Evolutionary conservation across 2,113 vertebrate genomes (phyloP).

Genomic region (Bagarius yarrelli): DNA sequence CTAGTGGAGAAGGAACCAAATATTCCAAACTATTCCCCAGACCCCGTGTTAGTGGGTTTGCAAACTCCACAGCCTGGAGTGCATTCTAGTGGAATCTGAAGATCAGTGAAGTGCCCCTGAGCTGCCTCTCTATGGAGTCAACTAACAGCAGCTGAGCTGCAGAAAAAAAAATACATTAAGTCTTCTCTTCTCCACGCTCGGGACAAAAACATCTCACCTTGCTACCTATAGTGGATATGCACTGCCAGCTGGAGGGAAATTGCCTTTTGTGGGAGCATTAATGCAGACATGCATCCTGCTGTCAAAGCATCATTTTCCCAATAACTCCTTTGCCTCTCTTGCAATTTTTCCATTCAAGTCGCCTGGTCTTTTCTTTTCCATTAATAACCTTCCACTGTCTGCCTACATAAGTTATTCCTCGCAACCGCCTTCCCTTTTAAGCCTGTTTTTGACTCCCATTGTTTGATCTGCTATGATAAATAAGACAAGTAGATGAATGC

Average conservation of each 20-base stretch:
- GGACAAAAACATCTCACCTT: constrained; percentile 69
- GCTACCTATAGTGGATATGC: constrained; percentile 66
- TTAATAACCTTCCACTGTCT: constrained; percentile 71
- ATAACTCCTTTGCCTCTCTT: constrained; percentile 58
- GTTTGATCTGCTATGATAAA: constrained; percentile 81
- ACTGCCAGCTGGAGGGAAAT: constrained; percentile 68
- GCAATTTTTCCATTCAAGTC: constrained; percentile 28
- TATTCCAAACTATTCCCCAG: constrained; percentile 60
- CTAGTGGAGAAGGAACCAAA: constrained; percentile 64
- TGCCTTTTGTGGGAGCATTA: constrained; percentile 74
- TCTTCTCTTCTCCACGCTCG: constrained; percentile 49
- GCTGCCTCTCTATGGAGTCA: constrained; percentile 58
- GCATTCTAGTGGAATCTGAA: constrained; percentile 69
- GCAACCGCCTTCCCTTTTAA: constrained; percentile 68
- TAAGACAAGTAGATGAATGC: constrained; percentile 77
- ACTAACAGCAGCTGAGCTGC: constrained; percentile 49
- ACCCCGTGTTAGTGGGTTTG: constrained; percentile 69
- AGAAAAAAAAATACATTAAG: constrained; percentile 64
- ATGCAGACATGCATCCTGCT: constrained; percentile 74
- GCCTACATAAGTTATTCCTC: constrained; percentile 71
- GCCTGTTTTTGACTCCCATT: constrained; percentile 78
- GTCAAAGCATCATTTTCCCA: constrained; percentile 68
- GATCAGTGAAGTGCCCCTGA: constrained; percentile 70
- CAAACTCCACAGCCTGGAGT: constrained; percentile 70
- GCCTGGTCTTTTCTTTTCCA: constrained; percentile 56